These are phyloP conservation scores for Umimayanthus kanabou DNA, from an alignment of 92 coral and sea anemone genomes.

Conservation along the genomic window DNA sequence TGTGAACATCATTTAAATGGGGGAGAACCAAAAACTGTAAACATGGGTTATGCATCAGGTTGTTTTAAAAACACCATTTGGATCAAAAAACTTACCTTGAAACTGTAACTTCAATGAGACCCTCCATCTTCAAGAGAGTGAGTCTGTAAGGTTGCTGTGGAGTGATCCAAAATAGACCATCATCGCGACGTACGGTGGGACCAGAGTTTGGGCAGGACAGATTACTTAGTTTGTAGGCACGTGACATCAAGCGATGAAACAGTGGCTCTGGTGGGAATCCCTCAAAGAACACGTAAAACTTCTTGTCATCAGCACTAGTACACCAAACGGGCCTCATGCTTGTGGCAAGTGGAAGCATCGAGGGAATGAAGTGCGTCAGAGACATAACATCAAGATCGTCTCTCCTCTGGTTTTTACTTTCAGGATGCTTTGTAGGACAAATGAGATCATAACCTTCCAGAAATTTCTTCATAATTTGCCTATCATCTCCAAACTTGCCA, in stretches of 20 bases:
- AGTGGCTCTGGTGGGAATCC: constrained; percentile 62
- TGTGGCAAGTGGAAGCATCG: constrained; percentile 50
- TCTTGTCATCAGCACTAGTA: constrained; percentile 38
- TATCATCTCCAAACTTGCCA: constrained; percentile 3
- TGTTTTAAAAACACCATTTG: too few relatives aligned
- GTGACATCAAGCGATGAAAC: constrained; percentile 62
- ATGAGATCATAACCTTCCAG: constrained; percentile 64
- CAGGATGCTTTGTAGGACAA: constrained; percentile 43
- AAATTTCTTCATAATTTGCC: constrained; percentile 39
- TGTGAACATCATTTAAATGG: too few relatives aligned
- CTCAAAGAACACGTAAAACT: constrained; percentile 49
- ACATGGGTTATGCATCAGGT: too few relatives aligned
- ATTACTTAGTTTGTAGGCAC: constrained; percentile 57
- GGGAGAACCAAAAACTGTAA: too few relatives aligned
- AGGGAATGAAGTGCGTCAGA: constrained; percentile 64
- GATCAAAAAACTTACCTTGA: constrained; percentile 15
- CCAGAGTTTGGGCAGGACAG: constrained; percentile 12
- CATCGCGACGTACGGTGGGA: constrained; percentile 44
- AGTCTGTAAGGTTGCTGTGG: constrained; percentile 49
- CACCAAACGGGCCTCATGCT: constrained; percentile 41
- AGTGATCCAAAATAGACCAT: constrained; percentile 57
- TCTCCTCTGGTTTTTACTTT: background rate
- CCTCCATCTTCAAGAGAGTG: constrained; percentile 46
- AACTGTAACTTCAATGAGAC: constrained; percentile 60
- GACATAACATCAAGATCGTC: background rate